Percentiles rank a stretch among this genome's conserved stretches.
phyloP scores from a whole-genome alignment of 2,797 vertebrate species.

The Petrocephalus sullivani region DNA sequence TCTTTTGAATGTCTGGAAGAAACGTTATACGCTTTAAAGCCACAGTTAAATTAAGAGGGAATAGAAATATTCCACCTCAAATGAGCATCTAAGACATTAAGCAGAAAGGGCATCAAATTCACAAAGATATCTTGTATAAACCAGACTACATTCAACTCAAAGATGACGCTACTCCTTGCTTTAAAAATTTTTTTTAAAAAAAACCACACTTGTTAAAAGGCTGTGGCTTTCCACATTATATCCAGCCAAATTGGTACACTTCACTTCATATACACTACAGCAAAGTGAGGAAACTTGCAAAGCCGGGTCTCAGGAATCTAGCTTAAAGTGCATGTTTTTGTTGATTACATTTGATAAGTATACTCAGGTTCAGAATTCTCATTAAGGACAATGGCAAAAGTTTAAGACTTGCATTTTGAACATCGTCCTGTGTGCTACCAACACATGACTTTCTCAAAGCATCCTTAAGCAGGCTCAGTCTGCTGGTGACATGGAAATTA shows the following conservation, averaged over 20 bases:
- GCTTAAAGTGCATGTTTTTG: background rate
- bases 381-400: background rate
- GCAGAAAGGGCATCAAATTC: background rate
- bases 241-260: background rate
- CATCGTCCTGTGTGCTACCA: background rate
- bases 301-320: background rate
- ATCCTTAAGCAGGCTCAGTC: background rate
- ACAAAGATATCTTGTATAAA: background rate
- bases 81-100: background rate
- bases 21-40: background rate
- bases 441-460: background rate
- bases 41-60: background rate
- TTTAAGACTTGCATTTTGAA: background rate
- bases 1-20: conserved; percentile 78
- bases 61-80: background rate
- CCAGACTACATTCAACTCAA: background rate
- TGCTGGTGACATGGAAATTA: background rate
- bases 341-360: no score
- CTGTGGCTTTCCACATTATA: background rate
- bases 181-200: background rate
- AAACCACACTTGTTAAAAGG: background rate
- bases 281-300: background rate
- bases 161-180: background rate
- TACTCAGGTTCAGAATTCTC: background rate
- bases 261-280: background rate